Base-by-base conservation (phyloP, 2,797 vertebrate genomes). In the Melanogrammus aeglefinus region DNA sequence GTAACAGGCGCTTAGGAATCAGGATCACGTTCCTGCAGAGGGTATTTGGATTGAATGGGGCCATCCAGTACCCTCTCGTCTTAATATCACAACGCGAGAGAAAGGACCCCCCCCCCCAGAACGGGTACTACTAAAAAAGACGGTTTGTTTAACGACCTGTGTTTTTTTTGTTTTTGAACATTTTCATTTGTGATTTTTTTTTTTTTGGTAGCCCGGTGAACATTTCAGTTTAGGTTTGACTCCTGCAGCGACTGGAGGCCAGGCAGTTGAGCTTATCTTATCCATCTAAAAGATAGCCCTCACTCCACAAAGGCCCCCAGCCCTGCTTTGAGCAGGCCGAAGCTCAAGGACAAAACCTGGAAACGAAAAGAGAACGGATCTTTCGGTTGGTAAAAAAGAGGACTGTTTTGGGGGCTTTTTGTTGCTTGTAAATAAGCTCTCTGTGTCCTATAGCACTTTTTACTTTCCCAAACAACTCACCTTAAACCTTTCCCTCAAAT, bases 391-490 rank as follows among this genome's bases (percentile, higher is more conserved):
- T 38, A 85, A 78, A 44, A 79, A 76, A 79, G 63, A 81, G 76
- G 38, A 77, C 74, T 82, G 21, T 69, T n/a, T 69, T 69, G 24
- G 75, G 85, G 75, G 66, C 24, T 78, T 77, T 79, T 83, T 47
- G 89, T 84, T 87, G 94, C 93, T 86, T 95, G 94, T 95, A 95
- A 81, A 95, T 94, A 94, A 88, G 91, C 92, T 92, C 87, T 92
- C 87, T 88, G 88, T 94, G 91, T 94, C 88, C 89, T 90, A 81
- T 83, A 94, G 94, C 94, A 94, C 94, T 93, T 93, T 94, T 66
- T 89, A 88, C 89, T 84, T 77, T 82, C 79, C 86, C 70, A 5
- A 72, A 44, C 44, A 75, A 76, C 77, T 81, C 78, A n/a, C 51
- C 51, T n/a, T 4, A 57, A 57, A n/a, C 18, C 51, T n/a, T 57